These are phyloP conservation scores for Eustalomyia histrio DNA, from an alignment of 2,888 invertebrate genomes.

Conservation along the genomic window DNA sequence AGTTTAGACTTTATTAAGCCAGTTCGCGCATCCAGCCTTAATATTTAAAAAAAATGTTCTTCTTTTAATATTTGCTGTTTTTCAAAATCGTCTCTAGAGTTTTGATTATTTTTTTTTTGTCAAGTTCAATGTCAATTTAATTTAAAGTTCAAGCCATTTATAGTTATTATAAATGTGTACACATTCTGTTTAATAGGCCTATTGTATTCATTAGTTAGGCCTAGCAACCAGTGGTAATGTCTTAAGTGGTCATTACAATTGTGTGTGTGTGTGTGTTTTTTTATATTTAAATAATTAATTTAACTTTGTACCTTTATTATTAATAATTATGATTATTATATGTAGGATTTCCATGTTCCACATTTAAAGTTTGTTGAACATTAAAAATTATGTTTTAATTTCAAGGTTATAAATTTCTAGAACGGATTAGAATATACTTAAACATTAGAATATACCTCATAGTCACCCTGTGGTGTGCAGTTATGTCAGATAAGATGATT, in stretches of 20 bases:
- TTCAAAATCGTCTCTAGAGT: background rate
- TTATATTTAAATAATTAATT: background rate
- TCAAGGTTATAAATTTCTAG: background rate
- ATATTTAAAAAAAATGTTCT: too few relatives aligned
- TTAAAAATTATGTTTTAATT: background rate
- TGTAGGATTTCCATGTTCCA: background rate
- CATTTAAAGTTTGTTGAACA: background rate
- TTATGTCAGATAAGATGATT: too few relatives aligned
- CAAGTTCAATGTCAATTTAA: slow-evolving; percentile 45
- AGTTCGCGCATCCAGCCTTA: too few relatives aligned
- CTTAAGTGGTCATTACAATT: background rate
- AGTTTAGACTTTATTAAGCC: too few relatives aligned
- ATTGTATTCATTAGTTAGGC: background rate
- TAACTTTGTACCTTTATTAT: background rate
- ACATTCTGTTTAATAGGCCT: background rate
- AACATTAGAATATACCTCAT: too few relatives aligned
- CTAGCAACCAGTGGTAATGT: background rate
- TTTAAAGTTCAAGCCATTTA: slow-evolving; percentile 15
- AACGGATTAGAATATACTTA: too few relatives aligned
- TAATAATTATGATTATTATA: background rate
- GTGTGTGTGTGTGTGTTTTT: background rate
- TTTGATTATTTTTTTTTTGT: slow-evolving; percentile 4
- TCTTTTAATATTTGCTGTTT: background rate
- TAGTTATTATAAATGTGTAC: background rate
- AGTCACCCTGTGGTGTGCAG: too few relatives aligned